These are phyloP conservation scores for Chamaetylas fuelleborni DNA, from an alignment of 2,113 vertebrate genomes.

Conservation along the genomic window DNA sequence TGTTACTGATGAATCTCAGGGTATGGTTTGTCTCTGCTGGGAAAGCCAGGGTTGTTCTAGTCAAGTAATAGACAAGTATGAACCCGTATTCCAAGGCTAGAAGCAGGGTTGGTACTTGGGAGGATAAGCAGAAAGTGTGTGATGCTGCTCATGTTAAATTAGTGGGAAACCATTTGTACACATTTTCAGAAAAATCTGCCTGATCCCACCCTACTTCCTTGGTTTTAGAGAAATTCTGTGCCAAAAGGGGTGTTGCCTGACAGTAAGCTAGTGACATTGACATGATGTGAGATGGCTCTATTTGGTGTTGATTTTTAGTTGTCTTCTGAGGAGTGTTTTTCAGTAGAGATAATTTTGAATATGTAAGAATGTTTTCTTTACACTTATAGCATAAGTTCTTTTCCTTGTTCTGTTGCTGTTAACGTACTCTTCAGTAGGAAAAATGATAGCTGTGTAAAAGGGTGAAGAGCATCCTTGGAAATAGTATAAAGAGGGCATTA, in stretches of 20 bases:
- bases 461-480: neutral
- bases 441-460: neutral
- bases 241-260: neutral
- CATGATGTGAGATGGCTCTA: rapidly evolving
- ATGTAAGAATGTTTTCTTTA: neutral
- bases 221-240: neutral
- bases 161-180: neutral
- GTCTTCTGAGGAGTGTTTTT: neutral
- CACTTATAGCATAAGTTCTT: neutral
- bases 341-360: neutral
- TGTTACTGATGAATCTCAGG: neutral
- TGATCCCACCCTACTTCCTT: neutral
- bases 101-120: neutral
- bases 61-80: neutral
- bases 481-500: neutral
- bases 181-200: neutral
- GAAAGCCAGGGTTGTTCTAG: neutral
- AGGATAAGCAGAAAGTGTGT: neutral
- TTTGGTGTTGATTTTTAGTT: neutral
- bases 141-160: neutral
- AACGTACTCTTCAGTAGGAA: neutral
- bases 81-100: neutral
- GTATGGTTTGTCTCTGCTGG: neutral
- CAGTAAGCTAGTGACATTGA: rapidly evolving
- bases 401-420: neutral